These are phyloP conservation scores for Campoplex capitator DNA, from an alignment of 2,888 invertebrate genomes.

Conservation along the genomic window DNA sequence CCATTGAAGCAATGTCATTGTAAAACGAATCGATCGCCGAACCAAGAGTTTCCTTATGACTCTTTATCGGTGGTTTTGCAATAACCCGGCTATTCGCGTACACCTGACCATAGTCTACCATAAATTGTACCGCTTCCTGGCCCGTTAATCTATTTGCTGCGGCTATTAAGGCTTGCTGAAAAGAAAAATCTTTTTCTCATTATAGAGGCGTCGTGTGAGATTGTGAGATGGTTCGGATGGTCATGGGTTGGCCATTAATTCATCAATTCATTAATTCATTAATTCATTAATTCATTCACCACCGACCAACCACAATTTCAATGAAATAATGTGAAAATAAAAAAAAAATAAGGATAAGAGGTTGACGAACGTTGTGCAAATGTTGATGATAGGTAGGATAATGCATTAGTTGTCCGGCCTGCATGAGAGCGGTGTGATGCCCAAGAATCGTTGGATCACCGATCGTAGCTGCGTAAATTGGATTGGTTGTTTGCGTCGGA, in stretches of 20 bases:
- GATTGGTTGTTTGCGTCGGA: constrained; percentile 74
- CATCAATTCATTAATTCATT: too few relatives aligned
- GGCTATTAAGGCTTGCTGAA: constrained; percentile 79
- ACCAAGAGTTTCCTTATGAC: constrained; percentile 82
- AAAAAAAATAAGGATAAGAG: background rate
- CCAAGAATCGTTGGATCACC: constrained; percentile 79
- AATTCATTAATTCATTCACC: too few relatives aligned
- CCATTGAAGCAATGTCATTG: constrained; percentile 87
- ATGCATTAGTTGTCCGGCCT: constrained; percentile 80
- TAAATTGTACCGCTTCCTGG: constrained; percentile 80
- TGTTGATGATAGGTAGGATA: constrained; percentile 82
- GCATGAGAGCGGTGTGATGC: constrained; percentile 79
- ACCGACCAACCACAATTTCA: too few relatives aligned
- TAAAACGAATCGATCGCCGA: constrained; percentile 87
- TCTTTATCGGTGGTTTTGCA: constrained; percentile 82
- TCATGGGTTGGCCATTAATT: too few relatives aligned
- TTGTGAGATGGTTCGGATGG: too few relatives aligned
- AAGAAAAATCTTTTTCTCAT: constrained; percentile 18
- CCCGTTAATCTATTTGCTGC: constrained; percentile 80
- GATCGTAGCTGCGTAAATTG: constrained; percentile 80
- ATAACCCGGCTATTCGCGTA: constrained; percentile 82
- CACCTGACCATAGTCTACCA: constrained; percentile 80
- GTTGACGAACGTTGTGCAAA: constrained; percentile 79
- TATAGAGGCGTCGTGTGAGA: too few relatives aligned
- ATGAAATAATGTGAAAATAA: background rate